Base-by-base conservation (phyloP, 2,797 vertebrate species). In the Amblyraja radiata region DNA sequence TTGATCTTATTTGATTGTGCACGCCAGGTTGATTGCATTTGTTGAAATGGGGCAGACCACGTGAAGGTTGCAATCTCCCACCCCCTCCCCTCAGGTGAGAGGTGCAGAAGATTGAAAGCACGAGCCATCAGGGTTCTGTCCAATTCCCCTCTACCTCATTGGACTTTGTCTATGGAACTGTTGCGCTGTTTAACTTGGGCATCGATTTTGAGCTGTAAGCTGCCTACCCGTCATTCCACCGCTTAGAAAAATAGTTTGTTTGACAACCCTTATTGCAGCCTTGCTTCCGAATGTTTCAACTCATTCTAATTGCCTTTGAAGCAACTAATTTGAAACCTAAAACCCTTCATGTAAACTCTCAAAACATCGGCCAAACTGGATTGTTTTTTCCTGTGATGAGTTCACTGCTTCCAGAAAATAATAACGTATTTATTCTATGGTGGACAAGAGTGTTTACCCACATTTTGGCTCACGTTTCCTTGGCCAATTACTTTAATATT, bases 321-420 rank as follows among this genome's bases (percentile, higher is more conserved):
- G 80, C 39, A 83, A 23, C 46, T 83, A 46, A 83, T 83, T 83
- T 83, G 81, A 84, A 84, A 84, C 81, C 25, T 84, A 1, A 84
- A 61, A 84, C 54, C 54, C 54, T 61, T 21, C 28, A 21, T 28
- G 54, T 58, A 84, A 83, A 84, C 81, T 21, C 25, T 84, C 81
- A 28, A 28, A 84, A 84, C 25, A 58, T 9, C 5, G 36, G 25
- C 81, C 23, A 58, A 84, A 58, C 46, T 84, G 58, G 28, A 11
- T 54, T 84, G 81, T 58, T 25, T 9, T 46, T 25, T 80, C 78
- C 39, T 84, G 81, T 25, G 54, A 84, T 84, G 81, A 84, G 46
- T 83, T 54, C 79, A 81, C 79, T 54, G 8, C 39, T 81, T 9
- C 16, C 39, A 54, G 21, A 58, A 54, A 83, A 39, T 54, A 28